Conservation (phyloP, 1,140 invertebrate genomes). For the Laodelphax striatellus region DNA sequence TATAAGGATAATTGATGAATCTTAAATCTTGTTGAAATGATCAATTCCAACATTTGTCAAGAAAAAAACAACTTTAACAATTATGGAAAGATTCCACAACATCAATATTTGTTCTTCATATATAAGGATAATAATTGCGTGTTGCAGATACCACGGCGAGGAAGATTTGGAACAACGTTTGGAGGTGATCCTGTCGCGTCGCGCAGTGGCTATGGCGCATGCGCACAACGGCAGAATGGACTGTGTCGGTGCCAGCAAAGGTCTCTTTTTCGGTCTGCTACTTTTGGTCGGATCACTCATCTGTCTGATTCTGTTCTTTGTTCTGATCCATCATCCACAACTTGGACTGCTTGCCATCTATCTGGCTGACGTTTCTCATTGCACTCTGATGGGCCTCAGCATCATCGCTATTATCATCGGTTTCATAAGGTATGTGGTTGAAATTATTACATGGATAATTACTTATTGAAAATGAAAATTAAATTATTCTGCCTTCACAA, state of each 20-base stretch:
- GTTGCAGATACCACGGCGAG: slow-evolving; percentile 54
- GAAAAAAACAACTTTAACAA: no score
- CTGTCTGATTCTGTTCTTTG: slow-evolving; percentile 89
- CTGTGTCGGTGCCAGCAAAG: slow-evolving; percentile 85
- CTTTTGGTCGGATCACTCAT: slow-evolving; percentile 83
- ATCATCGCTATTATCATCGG: slow-evolving; percentile 82
- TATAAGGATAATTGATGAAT: no score
- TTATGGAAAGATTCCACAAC: no score
- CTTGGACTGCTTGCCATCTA: slow-evolving; percentile 75
- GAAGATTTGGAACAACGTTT: slow-evolving; percentile 74
- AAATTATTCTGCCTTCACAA: no score
- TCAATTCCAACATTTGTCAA: no score
- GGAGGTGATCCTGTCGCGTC: slow-evolving; percentile 69
- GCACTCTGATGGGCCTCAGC: slow-evolving; percentile 72
- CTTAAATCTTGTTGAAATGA: no score
- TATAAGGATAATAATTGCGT: no score
- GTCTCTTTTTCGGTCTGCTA: slow-evolving; percentile 85
- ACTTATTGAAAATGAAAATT: no score
- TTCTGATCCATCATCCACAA: slow-evolving; percentile 71
- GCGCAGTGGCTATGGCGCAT: slow-evolving; percentile 69
- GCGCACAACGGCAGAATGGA: slow-evolving; percentile 72
- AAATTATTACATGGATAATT: no score
- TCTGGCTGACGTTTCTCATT: slow-evolving; percentile 81
- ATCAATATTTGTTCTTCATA: no score
- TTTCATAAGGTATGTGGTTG: slow-evolving; percentile 39